These are phyloP conservation scores for Anneissia japonica DNA, from an alignment of 35 echinoderm and acorn worm species.

Conservation along the genomic window DNA sequence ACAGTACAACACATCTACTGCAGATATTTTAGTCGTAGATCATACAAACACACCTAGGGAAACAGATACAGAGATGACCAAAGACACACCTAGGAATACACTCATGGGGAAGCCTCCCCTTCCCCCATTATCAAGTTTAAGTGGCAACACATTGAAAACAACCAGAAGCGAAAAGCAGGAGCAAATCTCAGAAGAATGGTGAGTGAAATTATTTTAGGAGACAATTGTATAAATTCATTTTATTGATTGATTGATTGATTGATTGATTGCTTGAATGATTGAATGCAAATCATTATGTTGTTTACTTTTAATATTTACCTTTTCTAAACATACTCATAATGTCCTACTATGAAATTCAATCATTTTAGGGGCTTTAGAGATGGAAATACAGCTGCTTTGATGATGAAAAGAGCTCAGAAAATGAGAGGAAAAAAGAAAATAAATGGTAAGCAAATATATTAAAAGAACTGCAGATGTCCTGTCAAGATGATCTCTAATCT, in stretches of 20 bases:
- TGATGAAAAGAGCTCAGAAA: constrained; percentile 95
- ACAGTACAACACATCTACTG: background rate
- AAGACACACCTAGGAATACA: background rate
- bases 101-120: constrained; percentile 72
- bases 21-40: background rate
- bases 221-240: background rate
- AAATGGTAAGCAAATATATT: background rate
- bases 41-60: background rate
- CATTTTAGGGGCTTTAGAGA: constrained; percentile 93
- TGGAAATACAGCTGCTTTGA: constrained; percentile 72
- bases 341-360: constrained; percentile 3
- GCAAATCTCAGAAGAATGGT: constrained; percentile 88
- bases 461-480: too few relatives aligned
- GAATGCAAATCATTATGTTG: background rate
- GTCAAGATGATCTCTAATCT: too few relatives aligned
- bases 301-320: too few relatives aligned
- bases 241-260: background rate
- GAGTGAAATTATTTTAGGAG: background rate
- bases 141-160: constrained; percentile 53
- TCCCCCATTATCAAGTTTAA: constrained; percentile 57
- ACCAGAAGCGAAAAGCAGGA: constrained; percentile 62
- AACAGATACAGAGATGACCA: background rate
- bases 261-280: background rate
- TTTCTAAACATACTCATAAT: background rate
- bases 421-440: constrained; percentile 33